Evolutionary conservation across 2,797 vertebrate genomes (phyloP).

Genomic region (Brotula barbata): DNA sequence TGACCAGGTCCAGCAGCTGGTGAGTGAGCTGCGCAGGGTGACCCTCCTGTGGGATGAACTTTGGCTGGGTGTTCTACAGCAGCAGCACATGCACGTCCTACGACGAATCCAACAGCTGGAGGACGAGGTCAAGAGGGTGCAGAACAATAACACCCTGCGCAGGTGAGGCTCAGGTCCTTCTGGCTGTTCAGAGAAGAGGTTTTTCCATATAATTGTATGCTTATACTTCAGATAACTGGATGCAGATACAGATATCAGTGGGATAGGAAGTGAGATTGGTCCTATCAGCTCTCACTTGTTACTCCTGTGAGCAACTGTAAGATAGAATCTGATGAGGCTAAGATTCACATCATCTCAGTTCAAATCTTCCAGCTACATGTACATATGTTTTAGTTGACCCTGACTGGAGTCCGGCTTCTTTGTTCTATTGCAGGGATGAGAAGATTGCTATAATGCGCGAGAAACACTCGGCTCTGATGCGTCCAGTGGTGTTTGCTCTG

Average conservation of each 20-base stretch:
- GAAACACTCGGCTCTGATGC: slow-evolving; percentile 97
- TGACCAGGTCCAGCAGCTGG: slow-evolving; percentile 93
- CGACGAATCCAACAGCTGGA: slow-evolving; percentile 95
- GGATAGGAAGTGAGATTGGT: too few species aligned
- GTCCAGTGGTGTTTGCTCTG: slow-evolving; percentile 95
- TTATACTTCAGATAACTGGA: too few species aligned
- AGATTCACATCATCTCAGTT: too few species aligned
- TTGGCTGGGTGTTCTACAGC: slow-evolving; percentile 94
- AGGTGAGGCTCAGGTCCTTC: slow-evolving; percentile 76
- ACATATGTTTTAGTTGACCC: too few species aligned
- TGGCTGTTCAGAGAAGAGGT: too few species aligned
- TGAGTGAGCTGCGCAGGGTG: slow-evolving; percentile 93
- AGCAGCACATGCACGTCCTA: slow-evolving; percentile 97
- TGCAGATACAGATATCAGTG: too few species aligned
- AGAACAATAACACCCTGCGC: slow-evolving; percentile 89
- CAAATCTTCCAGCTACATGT: too few species aligned
- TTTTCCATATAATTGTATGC: too few species aligned
- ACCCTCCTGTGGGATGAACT: slow-evolving; percentile 98
- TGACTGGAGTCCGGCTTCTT: background rate
- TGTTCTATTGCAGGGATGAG: slow-evolving; percentile 84
- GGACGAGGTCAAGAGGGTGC: slow-evolving; percentile 98
- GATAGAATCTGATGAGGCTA: too few species aligned
- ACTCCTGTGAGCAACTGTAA: too few species aligned
- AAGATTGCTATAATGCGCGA: slow-evolving; percentile 98
- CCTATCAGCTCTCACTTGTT: too few species aligned